Base-by-base conservation (phyloP, 2,797 vertebrate genomes). In the Chaenodraco wilsoni region DNA sequence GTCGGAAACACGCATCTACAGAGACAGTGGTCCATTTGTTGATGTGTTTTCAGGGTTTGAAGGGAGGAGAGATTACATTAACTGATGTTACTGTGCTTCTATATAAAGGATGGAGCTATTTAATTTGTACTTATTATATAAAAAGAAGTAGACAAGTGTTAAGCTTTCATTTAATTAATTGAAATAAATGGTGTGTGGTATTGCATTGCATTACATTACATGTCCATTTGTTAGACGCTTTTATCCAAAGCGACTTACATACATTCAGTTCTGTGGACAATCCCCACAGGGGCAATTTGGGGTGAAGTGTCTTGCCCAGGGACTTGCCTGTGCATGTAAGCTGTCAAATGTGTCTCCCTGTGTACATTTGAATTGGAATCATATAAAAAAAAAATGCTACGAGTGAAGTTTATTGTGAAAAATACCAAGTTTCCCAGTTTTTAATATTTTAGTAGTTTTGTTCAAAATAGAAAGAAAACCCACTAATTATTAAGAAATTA, bases 1-100 rank as follows among this genome's bases (percentile, higher is more conserved):
- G 9, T 13, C 6, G 1, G 0, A 49, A 19, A 58, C 40, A 48
- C 46, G 78, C 63, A 75, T 41, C 65, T 56, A 48, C 4, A 65
- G 59, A 59, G 48, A 75, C 43, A 27, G 5, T 2, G 17, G 12
- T 40, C 11, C 1, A 7, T 81, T 80, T 84, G 62, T 82, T 79
- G 63, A 73, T n/a, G 11, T 52, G 71, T 45, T 46, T 52, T 69
- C 69, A 65, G 17, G 21, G 45, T 51, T 69, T 33, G 27, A 2
- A 17, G 1, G 43, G 52, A 76, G 63, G 43, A 78, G 67, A 67
- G 21, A 43, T 57, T 49, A 65, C 41, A 45, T 15, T 65, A 37
- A 37, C 27, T 65, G 23, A 51, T 48, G 57, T n/a, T 33, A n/a
- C 19, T 63, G 16, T 58, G 31, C 27, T 58, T 16, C 4, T 10